These are phyloP conservation scores for Drosophila barbarae DNA, from an alignment of 2,888 invertebrate genomes.

Conservation along the genomic window DNA sequence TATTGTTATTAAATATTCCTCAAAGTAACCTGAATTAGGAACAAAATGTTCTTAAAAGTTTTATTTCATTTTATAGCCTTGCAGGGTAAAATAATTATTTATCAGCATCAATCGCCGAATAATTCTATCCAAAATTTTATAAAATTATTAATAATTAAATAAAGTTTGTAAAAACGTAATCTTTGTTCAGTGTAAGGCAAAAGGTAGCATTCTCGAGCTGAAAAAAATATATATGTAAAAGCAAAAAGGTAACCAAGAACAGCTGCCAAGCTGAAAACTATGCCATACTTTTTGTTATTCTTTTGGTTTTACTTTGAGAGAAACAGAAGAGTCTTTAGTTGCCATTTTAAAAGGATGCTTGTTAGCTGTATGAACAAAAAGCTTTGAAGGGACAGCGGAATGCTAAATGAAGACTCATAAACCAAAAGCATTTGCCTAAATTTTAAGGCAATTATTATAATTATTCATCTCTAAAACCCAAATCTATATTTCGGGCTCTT, in stretches of 20 bases:
- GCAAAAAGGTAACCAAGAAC: constrained; percentile 48
- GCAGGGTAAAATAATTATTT: no score
- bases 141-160: not conserved
- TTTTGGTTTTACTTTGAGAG: constrained; percentile 1
- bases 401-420: not conserved
- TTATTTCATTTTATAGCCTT: no score
- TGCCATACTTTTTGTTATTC: constrained; percentile 37
- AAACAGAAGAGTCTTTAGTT: not conserved
- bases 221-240: constrained; percentile 17
- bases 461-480: no score
- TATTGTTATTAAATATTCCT: no score
- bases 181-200: not conserved
- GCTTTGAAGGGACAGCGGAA: not conserved
- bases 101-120: no score
- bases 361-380: not conserved
- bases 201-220: constrained; percentile 1
- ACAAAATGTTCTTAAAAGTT: not conserved
- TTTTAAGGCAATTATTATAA: not conserved
- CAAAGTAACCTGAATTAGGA: not conserved
- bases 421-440: not conserved
- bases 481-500: not conserved
- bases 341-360: constrained; percentile 7
- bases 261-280: constrained; percentile 48
- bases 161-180: not conserved
- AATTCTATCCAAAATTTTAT: no score